Percentiles rank a stretch among this genome's conserved stretches.
These are phyloP conservation scores for Alloscopus bannaensis DNA, from an alignment of 2,888 invertebrate species.

Conservation along the genomic window DNA sequence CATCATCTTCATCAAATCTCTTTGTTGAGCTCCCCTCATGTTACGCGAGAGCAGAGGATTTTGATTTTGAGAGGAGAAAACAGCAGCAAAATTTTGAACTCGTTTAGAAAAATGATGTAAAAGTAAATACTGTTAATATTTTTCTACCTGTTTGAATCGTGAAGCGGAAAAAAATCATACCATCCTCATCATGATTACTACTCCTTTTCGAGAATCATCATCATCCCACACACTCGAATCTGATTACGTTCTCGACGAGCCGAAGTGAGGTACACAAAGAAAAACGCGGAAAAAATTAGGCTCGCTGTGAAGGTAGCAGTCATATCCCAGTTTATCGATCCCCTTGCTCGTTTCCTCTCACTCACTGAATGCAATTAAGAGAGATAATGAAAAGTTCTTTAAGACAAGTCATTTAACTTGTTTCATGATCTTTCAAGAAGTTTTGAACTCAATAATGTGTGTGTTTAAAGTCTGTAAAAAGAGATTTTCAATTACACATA, in stretches of 20 bases:
- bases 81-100: not conserved
- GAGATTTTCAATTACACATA: not conserved
- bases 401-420: slow-evolving; percentile 1
- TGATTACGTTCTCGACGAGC: too few relatives aligned
- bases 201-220: too few relatives aligned
- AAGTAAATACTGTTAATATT: slow-evolving; percentile 27
- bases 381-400: not conserved
- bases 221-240: too few relatives aligned
- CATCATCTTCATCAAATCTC: too few relatives aligned
- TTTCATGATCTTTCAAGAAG: not conserved
- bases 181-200: too few relatives aligned
- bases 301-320: not conserved
- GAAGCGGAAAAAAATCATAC: not conserved
- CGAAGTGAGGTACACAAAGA: too few relatives aligned
- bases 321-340: slow-evolving; percentile 1
- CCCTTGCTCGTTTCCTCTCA: not conserved
- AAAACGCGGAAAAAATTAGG: not conserved
- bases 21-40: too few relatives aligned
- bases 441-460: not conserved
- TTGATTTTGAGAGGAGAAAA: not conserved
- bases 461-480: not conserved
- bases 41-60: too few relatives aligned
- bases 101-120: slow-evolving; percentile 3
- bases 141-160: not conserved
- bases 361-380: not conserved